Evolutionary conservation across 2,113 vertebrate species (phyloP).

Genomic region (Tachysurus vachellii): DNA sequence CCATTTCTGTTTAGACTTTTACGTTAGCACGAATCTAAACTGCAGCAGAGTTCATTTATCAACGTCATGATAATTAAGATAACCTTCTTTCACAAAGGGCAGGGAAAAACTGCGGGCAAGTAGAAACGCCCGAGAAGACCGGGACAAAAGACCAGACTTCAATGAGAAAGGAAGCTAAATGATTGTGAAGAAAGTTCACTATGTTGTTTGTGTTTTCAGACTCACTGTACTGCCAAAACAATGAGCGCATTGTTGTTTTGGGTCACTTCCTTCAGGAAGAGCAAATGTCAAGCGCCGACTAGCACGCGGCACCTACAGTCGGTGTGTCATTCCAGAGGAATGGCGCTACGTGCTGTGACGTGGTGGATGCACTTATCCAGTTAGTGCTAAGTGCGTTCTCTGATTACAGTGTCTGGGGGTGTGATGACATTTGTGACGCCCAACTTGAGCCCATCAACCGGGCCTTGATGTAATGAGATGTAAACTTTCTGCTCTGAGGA

Average conservation of each 20-base stretch:
- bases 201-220: not conserved
- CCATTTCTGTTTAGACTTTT: constrained; percentile 53
- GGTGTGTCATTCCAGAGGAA: constrained; percentile 45
- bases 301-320: constrained; percentile 6
- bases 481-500: not conserved
- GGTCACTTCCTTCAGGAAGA: constrained; percentile 27
- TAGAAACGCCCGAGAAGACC: constrained; percentile 12
- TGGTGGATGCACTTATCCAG: constrained; percentile 4
- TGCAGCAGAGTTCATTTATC: constrained; percentile 50
- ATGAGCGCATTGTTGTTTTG: constrained; percentile 16
- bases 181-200: constrained; percentile 19
- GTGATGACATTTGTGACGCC: constrained; percentile 32
- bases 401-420: constrained; percentile 25
- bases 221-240: constrained; percentile 10
- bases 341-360: constrained; percentile 37
- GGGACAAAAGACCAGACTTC: not conserved
- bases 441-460: not conserved
- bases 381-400: not conserved
- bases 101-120: constrained; percentile 6
- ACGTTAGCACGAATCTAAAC: constrained; percentile 48
- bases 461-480: not conserved
- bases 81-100: constrained; percentile 50
- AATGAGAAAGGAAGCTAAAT: not conserved
- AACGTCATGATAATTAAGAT: constrained; percentile 45
- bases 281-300: constrained; percentile 24